These are phyloP conservation scores for Andrena marginata DNA, from an alignment of 2,888 invertebrate species.

Conservation along the genomic window DNA sequence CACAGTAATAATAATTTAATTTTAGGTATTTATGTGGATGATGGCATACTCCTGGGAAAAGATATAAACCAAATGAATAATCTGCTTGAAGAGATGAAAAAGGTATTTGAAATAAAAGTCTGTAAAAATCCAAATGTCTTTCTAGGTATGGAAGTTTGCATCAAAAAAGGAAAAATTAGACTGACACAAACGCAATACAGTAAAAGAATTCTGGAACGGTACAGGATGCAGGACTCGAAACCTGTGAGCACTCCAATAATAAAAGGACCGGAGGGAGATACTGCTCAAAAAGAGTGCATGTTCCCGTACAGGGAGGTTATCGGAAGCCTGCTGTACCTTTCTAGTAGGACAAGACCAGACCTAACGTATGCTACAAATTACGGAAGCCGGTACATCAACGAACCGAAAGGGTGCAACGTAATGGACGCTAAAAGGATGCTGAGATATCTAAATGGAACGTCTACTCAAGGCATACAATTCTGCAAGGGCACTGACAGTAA, in stretches of 20 bases:
- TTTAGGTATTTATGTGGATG: conserved; percentile 12
- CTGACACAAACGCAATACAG: neutral
- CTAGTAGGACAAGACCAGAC: conserved; percentile 9
- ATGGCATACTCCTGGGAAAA: neutral
- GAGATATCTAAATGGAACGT: neutral
- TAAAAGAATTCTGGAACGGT: neutral
- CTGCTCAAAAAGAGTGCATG: too few species aligned
- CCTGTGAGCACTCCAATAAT: neutral
- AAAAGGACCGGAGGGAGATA: neutral
- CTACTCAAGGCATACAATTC: too few species aligned
- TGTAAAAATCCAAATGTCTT: neutral
- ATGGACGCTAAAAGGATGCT: neutral
- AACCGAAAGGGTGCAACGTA: neutral
- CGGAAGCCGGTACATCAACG: neutral
- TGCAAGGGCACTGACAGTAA: too few species aligned
- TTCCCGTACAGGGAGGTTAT: neutral
- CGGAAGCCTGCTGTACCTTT: conserved; percentile 3
- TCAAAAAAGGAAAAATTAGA: neutral
- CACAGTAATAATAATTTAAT: neutral
- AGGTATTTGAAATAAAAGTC: conserved; percentile 4
- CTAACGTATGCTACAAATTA: neutral
- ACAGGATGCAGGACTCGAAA: conserved; percentile 1
- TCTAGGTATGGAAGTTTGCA: neutral
- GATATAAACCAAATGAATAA: neutral
- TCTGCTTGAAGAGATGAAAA: neutral